Evolutionary conservation across 2,797 vertebrate genomes (phyloP).

Genomic region (Eulemur mongoz): DNA sequence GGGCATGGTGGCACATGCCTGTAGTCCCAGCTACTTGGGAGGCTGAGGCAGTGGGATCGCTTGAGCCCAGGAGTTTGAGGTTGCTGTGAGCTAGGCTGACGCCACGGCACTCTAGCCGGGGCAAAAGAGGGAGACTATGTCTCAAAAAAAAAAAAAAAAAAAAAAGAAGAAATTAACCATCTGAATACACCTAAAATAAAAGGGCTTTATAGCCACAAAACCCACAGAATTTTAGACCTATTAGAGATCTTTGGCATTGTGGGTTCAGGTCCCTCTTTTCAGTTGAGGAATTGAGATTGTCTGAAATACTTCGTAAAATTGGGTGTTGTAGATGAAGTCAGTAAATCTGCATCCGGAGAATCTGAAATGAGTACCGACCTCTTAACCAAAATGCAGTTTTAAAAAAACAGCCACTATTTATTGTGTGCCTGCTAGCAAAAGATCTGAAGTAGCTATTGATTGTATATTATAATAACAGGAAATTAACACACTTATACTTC

Average conservation of each 20-base stretch:
- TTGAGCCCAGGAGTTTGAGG: no score
- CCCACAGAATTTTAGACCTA: background rate
- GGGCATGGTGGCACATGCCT: no score
- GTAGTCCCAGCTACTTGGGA: no score
- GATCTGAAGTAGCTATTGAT: background rate
- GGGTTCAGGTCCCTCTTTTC: background rate
- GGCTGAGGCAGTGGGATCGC: no score
- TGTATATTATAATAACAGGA: background rate
- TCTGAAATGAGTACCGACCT: background rate
- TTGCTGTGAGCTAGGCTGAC: no score
- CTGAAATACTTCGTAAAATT: background rate
- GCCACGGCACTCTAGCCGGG: no score
- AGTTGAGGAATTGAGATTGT: background rate
- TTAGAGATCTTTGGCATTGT: background rate
- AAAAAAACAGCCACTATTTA: background rate
- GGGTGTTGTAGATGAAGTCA: background rate
- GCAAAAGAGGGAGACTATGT: no score
- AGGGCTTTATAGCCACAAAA: background rate
- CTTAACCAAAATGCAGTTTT: background rate
- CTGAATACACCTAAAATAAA: background rate
- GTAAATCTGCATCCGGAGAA: background rate
- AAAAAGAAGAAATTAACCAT: background rate
- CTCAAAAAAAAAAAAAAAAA: no score
- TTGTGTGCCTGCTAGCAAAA: background rate
- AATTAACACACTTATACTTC: background rate